phyloP scores from a whole-genome alignment of 1,140 invertebrate species.

The Maconellicoccus hirsutus region DNA sequence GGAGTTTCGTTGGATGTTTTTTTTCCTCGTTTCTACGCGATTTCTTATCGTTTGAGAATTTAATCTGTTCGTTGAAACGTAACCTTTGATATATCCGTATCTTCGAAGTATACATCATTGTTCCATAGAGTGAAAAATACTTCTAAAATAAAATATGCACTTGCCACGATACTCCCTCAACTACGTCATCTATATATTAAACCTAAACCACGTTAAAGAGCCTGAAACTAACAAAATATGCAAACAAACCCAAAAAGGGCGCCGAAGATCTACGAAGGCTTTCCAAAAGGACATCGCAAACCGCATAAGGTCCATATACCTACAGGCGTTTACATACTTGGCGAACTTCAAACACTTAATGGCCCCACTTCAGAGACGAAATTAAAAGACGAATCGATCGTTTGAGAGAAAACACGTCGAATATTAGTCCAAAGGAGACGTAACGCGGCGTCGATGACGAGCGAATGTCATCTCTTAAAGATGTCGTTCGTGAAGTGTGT shows the following conservation, averaged over 20 bases:
- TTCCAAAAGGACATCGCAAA: not conserved
- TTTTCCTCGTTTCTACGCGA: not conserved
- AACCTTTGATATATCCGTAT: no score
- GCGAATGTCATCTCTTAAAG: not conserved
- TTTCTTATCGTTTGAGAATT: no score
- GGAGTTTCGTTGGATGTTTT: not conserved
- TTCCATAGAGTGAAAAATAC: no score
- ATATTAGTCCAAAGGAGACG: not conserved
- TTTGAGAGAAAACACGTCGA: not conserved
- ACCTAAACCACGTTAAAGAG: no score
- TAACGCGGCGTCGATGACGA: no score
- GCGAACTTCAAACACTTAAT: not conserved
- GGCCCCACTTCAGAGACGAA: not conserved
- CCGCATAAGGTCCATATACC: not conserved
- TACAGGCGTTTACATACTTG: not conserved
- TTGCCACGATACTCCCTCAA: no score
- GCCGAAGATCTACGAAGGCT: not conserved
- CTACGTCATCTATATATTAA: no score
- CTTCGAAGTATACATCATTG: no score
- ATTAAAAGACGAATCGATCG: conserved; percentile 2
- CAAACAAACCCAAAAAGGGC: no score
- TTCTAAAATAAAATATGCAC: no score
- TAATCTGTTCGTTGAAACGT: no score
- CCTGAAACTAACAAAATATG: no score
- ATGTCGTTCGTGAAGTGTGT: not conserved